Evolutionary conservation across 1,140 invertebrate genomes (phyloP), one percentile per base, ranked within the genome.

Genomic region (Drosophila parabipectinata): DNA sequence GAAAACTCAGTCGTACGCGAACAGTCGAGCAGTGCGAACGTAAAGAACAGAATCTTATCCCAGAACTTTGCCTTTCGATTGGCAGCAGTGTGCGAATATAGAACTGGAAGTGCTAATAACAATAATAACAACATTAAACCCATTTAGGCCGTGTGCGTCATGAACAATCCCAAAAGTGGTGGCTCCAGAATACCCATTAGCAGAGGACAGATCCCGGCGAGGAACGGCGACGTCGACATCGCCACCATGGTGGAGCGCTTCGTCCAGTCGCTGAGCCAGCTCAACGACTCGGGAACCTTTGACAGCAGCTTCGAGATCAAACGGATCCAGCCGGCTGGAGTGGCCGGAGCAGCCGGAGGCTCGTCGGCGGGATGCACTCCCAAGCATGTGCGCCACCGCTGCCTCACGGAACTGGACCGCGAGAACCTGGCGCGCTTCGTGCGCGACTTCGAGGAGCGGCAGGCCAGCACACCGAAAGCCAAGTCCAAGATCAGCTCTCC

Each of bases 221-320:
- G 32, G 21, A 56, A 37, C 55, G 55, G 61, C 14, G 58, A 77
- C 4, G 51, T 12, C 2, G 54, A 15, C 48, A 84, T 89, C 12
- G 57, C 73, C 69, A 84, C 52, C 54, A 90, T 90, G 87, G 87
- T 90, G 26, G 87, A 90, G 39, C 77, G 81, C 28, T 91, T 91
- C 32, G 84, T 90, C 14, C 77, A 91, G 58, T 87, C 90, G 1
- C 57, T 91, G 37, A 78, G 81, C 5, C 82, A 91, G 12, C 69
- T 91, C 0, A 92, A 92, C 37, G 91, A 92, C 45, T 92, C 91
- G 1, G 78, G 83, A 47, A 83, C 73, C 69, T 91, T 92, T 41
- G 91, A 92, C 51, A 77, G 85, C 64, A 92, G 90, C 74, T 90
- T 92, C 32, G 91, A 92, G 60, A 77, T 91, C 50, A 92, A 92